phyloP scores from a whole-genome alignment of 1,140 invertebrate species.

The Oryctes rhinoceros region DNA sequence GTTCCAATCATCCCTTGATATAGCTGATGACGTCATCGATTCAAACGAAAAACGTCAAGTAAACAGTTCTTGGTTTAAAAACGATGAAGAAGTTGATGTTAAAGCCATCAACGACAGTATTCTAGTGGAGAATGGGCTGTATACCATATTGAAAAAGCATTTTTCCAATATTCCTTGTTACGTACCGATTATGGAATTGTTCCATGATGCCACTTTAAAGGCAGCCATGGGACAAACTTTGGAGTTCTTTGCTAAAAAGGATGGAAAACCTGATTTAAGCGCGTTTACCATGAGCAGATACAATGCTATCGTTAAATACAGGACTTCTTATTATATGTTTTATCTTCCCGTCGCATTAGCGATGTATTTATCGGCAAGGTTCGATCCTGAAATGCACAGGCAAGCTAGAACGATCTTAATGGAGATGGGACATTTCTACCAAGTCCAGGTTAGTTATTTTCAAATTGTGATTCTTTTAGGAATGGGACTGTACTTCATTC shows the following conservation, averaged over 20 bases:
- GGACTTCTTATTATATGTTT: slow-evolving; percentile 94
- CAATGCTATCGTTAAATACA: slow-evolving; percentile 90
- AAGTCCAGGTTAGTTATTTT: slow-evolving; percentile 73
- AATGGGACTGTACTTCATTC: too few species aligned
- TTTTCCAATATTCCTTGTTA: slow-evolving; percentile 83
- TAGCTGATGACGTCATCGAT: slow-evolving; percentile 94
- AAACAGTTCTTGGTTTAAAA: slow-evolving; percentile 82
- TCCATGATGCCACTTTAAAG: slow-evolving; percentile 85
- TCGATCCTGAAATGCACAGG: slow-evolving; percentile 79
- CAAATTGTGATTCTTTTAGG: slow-evolving; percentile 43
- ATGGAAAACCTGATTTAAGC: slow-evolving; percentile 70
- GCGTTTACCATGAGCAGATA: slow-evolving; percentile 87
- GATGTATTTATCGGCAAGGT: slow-evolving; percentile 84
- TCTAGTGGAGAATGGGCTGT: slow-evolving; percentile 80
- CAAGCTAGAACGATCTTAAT: slow-evolving; percentile 86
- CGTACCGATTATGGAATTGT: slow-evolving; percentile 79
- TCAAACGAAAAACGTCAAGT: slow-evolving; percentile 79
- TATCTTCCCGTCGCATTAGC: slow-evolving; percentile 88
- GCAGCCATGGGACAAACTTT: slow-evolving; percentile 81
- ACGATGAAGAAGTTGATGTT: slow-evolving; percentile 79
- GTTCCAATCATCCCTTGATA: slow-evolving; percentile 85
- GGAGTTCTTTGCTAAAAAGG: slow-evolving; percentile 71
- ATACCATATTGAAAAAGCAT: slow-evolving; percentile 78
- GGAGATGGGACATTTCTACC: slow-evolving; percentile 95
- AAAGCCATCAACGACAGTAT: slow-evolving; percentile 88